Evolutionary conservation across 2,797 vertebrate species (phyloP), one percentile per base, ranked within the genome.

Genomic region (Enteromius fasciolatus): DNA sequence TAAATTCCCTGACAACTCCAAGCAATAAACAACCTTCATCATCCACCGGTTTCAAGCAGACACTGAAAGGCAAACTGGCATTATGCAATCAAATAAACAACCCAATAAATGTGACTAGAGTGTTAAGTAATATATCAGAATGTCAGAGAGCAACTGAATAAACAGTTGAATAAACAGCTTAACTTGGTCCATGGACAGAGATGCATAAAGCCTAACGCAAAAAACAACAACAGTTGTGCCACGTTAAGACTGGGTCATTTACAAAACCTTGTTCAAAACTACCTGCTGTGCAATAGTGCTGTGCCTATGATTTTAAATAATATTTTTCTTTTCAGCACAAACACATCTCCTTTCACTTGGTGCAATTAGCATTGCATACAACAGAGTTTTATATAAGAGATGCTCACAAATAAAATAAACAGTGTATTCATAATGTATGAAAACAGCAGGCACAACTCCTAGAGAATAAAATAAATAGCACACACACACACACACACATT

Each of bases 11-110:
- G 66, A 52, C 54, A 72, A 14, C 54, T 36, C 14, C 25, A 36
- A 20, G 36, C n/a, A 66, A 50, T 52, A 74, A 81, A 66, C 57
- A 59, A 10, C 67, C 69, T 11, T 14, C 25, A 64, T 66, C 44
- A 80, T 72, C 28, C 52, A 72, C 28, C 39, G 25, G 54, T 73
- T 48, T 41, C 63, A 48, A 48, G 39, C 25, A 61, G 78, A 72
- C 54, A 46, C 25, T 48, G 68, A 75, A 66, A 75, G 33, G n/a
- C 80, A 75, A 66, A 50, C 46, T 41, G 46, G 33, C 46, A 39
- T 81, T 25, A 64, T 52, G 31, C 31, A 64, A 81, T 74, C 54
- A 48, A 81, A 69, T 59, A 70, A 72, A 70, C 78, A 72, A 57
- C 25, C 41, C 25, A 20, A 70, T 70, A 70, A 80, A 80, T 46